phyloP scores from a whole-genome alignment of 2,113 vertebrate species.

The Phasianus colchicus region DNA sequence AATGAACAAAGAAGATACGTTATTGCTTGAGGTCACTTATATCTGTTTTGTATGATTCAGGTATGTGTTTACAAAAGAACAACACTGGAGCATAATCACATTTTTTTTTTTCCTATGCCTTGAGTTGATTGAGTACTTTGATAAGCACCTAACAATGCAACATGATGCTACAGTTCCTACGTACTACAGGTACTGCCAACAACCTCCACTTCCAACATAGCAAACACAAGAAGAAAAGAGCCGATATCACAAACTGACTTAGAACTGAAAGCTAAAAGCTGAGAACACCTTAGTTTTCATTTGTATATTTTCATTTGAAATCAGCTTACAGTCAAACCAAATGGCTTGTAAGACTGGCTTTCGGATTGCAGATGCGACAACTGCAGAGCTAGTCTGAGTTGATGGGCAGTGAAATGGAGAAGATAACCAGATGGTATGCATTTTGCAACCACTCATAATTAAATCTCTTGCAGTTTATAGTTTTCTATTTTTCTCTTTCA shows the following conservation, averaged over 20 bases:
- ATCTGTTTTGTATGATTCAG: not conserved
- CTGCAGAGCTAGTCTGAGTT: not conserved
- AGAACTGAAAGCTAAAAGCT: not conserved
- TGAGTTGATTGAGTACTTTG: not conserved
- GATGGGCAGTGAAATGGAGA: not conserved
- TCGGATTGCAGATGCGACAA: not conserved
- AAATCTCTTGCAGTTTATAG: not conserved
- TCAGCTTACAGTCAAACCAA: not conserved
- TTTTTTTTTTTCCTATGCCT: not conserved
- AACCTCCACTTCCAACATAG: not conserved
- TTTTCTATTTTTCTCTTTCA: not conserved
- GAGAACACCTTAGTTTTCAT: not conserved
- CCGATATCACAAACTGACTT: not conserved
- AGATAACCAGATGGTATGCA: not conserved
- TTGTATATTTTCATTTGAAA: not conserved
- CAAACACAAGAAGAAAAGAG: not conserved
- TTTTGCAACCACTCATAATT: not conserved
- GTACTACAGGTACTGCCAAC: not conserved
- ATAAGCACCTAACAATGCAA: not conserved
- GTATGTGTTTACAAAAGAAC: not conserved
- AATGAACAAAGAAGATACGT: not conserved
- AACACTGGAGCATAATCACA: not conserved
- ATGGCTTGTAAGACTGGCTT: not conserved
- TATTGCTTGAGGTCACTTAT: not conserved
- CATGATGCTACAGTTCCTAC: not conserved